Evolutionary conservation across 2,888 invertebrate genomes (phyloP), one percentile per base, ranked within the genome.

Genomic region (Coelopa pilipes): DNA sequence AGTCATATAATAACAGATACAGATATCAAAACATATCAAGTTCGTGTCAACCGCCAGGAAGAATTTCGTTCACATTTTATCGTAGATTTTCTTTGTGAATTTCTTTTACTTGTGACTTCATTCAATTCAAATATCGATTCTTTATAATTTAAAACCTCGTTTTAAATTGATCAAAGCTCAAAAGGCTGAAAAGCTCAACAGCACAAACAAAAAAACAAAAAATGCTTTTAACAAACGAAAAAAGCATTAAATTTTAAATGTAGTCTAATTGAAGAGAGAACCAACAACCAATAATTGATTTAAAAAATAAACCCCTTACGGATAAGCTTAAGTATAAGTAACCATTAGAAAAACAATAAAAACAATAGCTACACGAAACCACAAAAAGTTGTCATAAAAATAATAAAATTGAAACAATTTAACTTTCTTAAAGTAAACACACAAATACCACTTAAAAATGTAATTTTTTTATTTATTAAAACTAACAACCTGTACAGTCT

Each of bases 261-360:
- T 60, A 72, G 66, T 67, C 67, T 67, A 69, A 75, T 69, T 69
- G 73, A 75, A 76, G 71, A 66, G 55, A 71, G 75, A 75, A 71
- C 65, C 68, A 68, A 74, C 67, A 67, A 68, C 72, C 67, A 67
- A 65, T 34, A 34, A 34, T 34, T 34, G 7, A 34, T 34, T 34
- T 7, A 34, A 34, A 34, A 34, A 34, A 34, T 34, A 34, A 34
- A 34, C 34, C 34, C 34, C 34, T 34, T 34, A 34, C 7, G 7
- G 7, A 34, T 34, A 34, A 34, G 34, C 34, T 34, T 4, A 34
- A 34, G 34, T 34, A 34, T 34, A 34, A 34, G 34, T 34, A 34
- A 34, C 34, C 34, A 34, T 34, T 34, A 34, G 34, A 34, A 7
- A 34, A 34, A 34, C 7, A 34, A 34, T 34, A 34, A 34, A 34